Conservation (phyloP, 2,797 vertebrate genomes). For the Apodemus agrarius region DNA sequence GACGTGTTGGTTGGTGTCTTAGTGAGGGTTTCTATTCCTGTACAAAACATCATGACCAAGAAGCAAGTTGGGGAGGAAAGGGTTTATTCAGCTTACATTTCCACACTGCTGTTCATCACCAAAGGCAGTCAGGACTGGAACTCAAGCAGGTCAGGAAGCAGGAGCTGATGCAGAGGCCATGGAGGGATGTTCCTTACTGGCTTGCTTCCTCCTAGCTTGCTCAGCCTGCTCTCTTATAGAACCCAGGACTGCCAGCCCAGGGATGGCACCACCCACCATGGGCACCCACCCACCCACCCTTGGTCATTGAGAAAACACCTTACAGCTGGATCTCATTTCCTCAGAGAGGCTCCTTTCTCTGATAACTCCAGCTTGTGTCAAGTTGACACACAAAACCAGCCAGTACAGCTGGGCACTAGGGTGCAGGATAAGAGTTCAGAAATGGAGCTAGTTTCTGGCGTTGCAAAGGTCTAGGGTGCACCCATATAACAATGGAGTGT, state of each 20-base stretch:
- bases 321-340: not conserved
- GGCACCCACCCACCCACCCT: not conserved
- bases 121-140: too few relatives aligned
- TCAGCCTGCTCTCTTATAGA: not conserved
- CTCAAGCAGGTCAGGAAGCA: too few relatives aligned
- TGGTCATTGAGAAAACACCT: not conserved
- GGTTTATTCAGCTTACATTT: too few relatives aligned
- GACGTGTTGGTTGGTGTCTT: not conserved
- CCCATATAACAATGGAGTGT: not conserved
- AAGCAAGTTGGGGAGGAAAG: not conserved
- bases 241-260: not conserved
- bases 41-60: not conserved
- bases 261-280: not conserved
- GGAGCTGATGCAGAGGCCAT: not conserved
- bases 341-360: not conserved
- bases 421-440: not conserved
- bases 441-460: not conserved
- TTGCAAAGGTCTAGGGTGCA: not conserved
- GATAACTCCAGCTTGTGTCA: not conserved
- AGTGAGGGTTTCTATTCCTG: not conserved
- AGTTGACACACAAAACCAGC: not conserved
- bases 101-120: too few relatives aligned
- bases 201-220: not conserved
- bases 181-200: not conserved
- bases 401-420: not conserved